phyloP scores from a whole-genome alignment of 2,797 vertebrate species.

The Myotis daubentonii region DNA sequence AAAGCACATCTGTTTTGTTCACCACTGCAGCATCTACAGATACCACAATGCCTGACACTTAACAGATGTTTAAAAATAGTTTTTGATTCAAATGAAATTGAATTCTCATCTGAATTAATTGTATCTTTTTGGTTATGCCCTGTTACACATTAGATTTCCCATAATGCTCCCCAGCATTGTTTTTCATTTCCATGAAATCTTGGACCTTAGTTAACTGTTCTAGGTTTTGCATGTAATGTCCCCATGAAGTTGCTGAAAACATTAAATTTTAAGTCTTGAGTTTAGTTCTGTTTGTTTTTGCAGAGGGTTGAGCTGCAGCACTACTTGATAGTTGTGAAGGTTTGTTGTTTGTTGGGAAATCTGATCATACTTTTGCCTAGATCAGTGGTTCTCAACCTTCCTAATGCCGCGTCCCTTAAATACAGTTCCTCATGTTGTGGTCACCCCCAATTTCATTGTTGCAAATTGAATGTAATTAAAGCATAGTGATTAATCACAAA shows the following conservation, averaged over 20 bases:
- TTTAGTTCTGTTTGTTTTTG: not conserved
- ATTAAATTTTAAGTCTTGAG: not conserved
- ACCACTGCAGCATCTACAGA: not conserved
- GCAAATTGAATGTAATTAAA: too few species aligned
- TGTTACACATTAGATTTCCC: conserved; percentile 7
- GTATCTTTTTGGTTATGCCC: not conserved
- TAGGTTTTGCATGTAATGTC: not conserved
- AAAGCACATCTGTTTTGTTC: not conserved
- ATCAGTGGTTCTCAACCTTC: not conserved
- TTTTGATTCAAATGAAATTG: conserved; percentile 28
- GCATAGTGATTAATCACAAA: too few species aligned
- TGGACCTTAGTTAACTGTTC: not conserved
- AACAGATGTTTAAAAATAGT: not conserved
- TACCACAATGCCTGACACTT: not conserved
- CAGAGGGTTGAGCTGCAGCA: not conserved
- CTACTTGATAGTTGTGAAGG: not conserved
- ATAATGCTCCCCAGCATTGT: not conserved
- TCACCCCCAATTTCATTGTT: too few species aligned
- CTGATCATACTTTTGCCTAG: not conserved
- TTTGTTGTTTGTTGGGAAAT: not conserved
- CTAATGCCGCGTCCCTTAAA: too few species aligned
- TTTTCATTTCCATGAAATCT: not conserved
- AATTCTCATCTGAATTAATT: not conserved
- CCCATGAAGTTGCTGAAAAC: not conserved
- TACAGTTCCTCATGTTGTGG: too few species aligned